Evolutionary conservation across 2,797 vertebrate genomes (phyloP).

Genomic region (Notolabrus celidotus): DNA sequence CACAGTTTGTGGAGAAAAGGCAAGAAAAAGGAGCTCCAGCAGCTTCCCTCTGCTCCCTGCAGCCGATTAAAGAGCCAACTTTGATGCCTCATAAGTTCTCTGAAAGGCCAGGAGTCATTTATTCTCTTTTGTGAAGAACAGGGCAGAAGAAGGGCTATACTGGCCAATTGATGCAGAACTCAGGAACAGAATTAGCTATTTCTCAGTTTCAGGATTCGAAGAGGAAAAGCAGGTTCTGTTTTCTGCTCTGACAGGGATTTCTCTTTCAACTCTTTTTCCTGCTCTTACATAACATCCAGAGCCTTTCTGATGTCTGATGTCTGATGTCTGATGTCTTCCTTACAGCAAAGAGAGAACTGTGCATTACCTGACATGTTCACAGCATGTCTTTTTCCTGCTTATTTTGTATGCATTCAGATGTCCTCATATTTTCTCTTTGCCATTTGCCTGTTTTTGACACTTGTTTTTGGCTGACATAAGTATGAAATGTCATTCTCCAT

Average conservation of each 20-base stretch:
- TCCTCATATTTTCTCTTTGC: too few relatives aligned
- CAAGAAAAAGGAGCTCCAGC: conserved; percentile 7
- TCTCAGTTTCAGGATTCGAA: conserved; percentile 12
- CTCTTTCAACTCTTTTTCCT: conserved; percentile 3
- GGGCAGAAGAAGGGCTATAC: conserved; percentile 8
- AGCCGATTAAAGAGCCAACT: conserved; percentile 23
- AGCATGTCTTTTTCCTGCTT: too few relatives aligned
- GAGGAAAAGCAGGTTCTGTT: neutral
- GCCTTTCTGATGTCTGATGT: neutral
- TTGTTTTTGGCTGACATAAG: too few relatives aligned
- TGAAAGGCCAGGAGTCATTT: conserved; percentile 14
- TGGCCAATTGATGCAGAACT: conserved; percentile 6
- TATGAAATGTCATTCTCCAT: too few relatives aligned
- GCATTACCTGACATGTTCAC: neutral
- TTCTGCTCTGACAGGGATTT: neutral
- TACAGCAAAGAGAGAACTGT: neutral
- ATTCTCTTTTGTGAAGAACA: conserved; percentile 12
- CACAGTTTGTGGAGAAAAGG: neutral
- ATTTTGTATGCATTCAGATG: too few relatives aligned
- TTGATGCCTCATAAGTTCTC: conserved; percentile 10
- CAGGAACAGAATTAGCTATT: conserved; percentile 2
- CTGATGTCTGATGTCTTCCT: neutral
- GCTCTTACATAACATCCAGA: conserved; percentile 18
- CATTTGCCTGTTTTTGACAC: too few relatives aligned
- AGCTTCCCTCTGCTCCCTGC: conserved; percentile 9